Percentiles rank a stretch among this genome's conserved stretches.
Conservation (phyloP, 2,797 vertebrate species). For the Platalea minor region DNA sequence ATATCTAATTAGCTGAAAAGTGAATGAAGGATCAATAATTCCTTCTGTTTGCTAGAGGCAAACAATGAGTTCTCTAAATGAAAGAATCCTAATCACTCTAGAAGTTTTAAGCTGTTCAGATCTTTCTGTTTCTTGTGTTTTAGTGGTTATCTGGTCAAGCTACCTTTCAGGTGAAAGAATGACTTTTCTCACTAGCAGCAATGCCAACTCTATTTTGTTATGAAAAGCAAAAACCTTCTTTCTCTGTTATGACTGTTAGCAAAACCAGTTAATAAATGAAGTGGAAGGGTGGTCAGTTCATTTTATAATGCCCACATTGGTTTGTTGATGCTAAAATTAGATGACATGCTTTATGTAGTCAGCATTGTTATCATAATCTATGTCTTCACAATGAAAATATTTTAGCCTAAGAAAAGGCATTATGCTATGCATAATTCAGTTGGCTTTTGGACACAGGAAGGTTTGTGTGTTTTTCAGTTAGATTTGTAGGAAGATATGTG, state of each 20-base stretch:
- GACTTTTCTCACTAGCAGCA: neutral
- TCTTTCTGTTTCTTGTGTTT: neutral
- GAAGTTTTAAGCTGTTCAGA: neutral
- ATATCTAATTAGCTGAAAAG: constrained; percentile 4
- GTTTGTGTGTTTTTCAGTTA: neutral
- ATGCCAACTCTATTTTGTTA: neutral
- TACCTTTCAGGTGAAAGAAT: neutral
- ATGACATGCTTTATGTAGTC: neutral
- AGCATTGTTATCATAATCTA: neutral
- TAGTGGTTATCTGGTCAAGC: neutral
- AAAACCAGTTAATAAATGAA: neutral
- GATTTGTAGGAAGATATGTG: neutral
- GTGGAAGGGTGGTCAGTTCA: neutral
- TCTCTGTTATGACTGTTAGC: neutral
- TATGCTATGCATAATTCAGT: neutral
- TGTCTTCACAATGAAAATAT: neutral
- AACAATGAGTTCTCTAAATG: neutral
- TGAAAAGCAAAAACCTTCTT: neutral
- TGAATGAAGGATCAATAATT: neutral
- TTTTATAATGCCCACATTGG: neutral
- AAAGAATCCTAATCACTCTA: neutral
- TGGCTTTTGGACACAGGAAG: neutral
- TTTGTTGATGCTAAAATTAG: neutral
- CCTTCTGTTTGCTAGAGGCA: neutral
- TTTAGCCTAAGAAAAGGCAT: neutral